These are phyloP conservation scores for Sebastes glaucus DNA, from an alignment of 2,797 vertebrate genomes.

Conservation along the genomic window DNA sequence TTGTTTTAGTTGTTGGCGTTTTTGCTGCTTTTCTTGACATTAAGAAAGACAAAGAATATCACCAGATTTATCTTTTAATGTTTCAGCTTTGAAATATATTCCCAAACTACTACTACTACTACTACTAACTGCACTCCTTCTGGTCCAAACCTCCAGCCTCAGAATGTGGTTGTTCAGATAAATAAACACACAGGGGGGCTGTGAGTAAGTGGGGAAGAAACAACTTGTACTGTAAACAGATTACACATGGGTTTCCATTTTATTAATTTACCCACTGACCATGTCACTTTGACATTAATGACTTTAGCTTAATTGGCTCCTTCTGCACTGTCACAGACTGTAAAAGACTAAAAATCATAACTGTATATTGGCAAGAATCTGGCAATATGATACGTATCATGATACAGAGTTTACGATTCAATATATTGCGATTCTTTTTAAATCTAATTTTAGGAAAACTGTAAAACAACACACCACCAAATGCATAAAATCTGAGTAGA, in stretches of 20 bases:
- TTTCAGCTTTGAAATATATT: too few relatives aligned
- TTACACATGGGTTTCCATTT: not conserved
- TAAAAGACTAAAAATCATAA: not conserved
- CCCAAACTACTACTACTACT: too few relatives aligned
- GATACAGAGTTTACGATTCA: too few relatives aligned
- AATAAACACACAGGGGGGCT: not conserved
- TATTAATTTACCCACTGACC: not conserved
- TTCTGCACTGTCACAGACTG: not conserved
- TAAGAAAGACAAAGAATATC: not conserved
- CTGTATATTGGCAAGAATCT: too few relatives aligned
- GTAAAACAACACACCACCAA: too few relatives aligned
- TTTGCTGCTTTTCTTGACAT: not conserved
- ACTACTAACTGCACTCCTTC: too few relatives aligned
- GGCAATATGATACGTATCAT: too few relatives aligned
- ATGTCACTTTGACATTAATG: not conserved
- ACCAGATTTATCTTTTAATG: too few relatives aligned
- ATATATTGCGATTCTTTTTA: too few relatives aligned
- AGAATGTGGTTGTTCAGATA: not conserved
- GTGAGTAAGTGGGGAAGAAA: not conserved
- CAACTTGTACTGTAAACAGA: not conserved
- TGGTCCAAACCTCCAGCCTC: not conserved
- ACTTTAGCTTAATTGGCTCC: constrained; percentile 6
- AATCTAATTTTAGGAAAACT: too few relatives aligned
- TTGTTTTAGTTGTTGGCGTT: not conserved
- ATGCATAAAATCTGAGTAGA: too few relatives aligned